Conservation (phyloP, 1,140 invertebrate genomes). For the Platorchestia sp. region DNA sequence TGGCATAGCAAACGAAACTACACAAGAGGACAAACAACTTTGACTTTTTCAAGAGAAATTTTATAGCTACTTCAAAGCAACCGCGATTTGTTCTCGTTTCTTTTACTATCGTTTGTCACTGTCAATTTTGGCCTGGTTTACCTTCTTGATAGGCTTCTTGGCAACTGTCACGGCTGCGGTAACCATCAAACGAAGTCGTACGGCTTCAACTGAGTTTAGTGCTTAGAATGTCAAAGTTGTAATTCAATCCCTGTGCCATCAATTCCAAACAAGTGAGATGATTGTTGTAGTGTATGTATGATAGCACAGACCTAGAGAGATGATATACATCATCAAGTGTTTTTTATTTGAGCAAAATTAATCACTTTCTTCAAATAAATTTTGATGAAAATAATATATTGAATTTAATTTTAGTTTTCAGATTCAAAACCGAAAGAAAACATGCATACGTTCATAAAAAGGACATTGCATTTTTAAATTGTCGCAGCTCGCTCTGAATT, state of each 20-base stretch:
- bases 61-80: background rate
- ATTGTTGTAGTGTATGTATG: background rate
- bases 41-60: background rate
- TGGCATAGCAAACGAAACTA: no score
- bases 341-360: no score
- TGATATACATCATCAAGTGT: no score
- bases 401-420: no score
- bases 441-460: no score
- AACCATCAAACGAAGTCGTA: background rate
- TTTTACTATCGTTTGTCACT: background rate
- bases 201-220: background rate
- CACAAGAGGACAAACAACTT: background rate
- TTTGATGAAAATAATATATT: no score
- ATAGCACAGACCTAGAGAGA: no score
- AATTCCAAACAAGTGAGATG: background rate
- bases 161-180: background rate
- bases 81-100: background rate
- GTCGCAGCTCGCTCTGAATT: no score
- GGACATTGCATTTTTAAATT: no score
- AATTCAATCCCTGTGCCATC: background rate
- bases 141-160: background rate
- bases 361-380: no score
- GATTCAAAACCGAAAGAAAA: no score
- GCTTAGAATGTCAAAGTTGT: background rate
- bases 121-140: background rate